Percentiles rank a stretch among this genome's conserved stretches.
These are phyloP conservation scores for Archivesica marissinica DNA, from an alignment of 1,140 invertebrate species.

Conservation along the genomic window DNA sequence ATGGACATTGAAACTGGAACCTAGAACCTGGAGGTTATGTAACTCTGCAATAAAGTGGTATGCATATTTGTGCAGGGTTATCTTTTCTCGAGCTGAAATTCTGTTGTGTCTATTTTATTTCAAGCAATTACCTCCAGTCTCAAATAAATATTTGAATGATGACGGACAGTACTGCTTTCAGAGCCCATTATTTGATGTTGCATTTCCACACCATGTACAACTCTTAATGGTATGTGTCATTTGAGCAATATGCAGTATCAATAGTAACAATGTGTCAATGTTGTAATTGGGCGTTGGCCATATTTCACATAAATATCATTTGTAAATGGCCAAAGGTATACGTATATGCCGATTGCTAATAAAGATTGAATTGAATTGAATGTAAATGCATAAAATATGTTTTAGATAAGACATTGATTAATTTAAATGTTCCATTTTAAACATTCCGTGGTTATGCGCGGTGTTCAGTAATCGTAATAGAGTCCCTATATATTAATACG, in stretches of 20 bases:
- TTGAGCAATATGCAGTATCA: no score
- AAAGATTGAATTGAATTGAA: background rate
- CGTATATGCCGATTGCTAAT: no score
- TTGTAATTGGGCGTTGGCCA: no score
- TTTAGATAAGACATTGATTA: no score
- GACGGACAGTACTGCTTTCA: conserved; percentile 36
- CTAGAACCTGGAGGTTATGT: background rate
- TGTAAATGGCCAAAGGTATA: no score
- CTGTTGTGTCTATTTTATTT: conserved; percentile 10
- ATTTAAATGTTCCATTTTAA: no score
- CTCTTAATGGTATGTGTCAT: background rate
- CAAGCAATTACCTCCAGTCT: conserved; percentile 47
- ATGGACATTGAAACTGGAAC: conserved; percentile 6
- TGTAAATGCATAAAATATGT: no score
- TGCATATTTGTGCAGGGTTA: background rate
- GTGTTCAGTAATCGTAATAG: no score
- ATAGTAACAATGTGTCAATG: background rate
- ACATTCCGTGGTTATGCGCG: no score
- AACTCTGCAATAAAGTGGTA: conserved; percentile 18
- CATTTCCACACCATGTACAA: conserved; percentile 31
- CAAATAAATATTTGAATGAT: conserved; percentile 51
- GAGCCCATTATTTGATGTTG: conserved; percentile 24
- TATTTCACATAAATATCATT: no score
- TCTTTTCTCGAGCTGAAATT: background rate
- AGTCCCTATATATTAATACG: no score